Evolutionary conservation across 2,113 vertebrate species (phyloP).

Genomic region (Romanogobio albipinnatus): DNA sequence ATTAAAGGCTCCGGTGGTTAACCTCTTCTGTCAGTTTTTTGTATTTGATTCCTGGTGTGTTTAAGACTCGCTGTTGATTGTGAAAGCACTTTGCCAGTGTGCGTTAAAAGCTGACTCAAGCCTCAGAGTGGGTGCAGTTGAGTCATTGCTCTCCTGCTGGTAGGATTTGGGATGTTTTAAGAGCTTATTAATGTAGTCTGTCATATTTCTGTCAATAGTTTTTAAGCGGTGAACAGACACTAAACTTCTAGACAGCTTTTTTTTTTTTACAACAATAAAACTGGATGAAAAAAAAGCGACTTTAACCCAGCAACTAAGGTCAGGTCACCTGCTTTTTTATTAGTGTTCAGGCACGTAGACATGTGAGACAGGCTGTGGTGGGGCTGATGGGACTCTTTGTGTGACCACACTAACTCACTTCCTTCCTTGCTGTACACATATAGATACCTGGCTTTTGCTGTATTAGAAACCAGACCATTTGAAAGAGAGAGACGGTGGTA

Average conservation of each 20-base stretch:
- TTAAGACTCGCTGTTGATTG: conserved; percentile 23
- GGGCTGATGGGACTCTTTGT: neutral
- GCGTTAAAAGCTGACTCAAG: conserved; percentile 32
- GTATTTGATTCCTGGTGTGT: conserved; percentile 9
- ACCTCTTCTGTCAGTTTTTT: conserved; percentile 32
- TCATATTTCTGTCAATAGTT: neutral
- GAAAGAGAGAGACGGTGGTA: conserved; percentile 43
- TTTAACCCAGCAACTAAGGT: neutral
- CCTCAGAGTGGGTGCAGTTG: conserved; percentile 5
- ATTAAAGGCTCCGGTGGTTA: conserved; percentile 42
- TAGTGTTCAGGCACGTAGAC: neutral
- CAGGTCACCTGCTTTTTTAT: neutral
- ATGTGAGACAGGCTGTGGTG: neutral
- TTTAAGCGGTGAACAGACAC: neutral
- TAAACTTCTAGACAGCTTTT: neutral
- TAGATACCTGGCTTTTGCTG: neutral
- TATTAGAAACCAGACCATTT: conserved; percentile 12
- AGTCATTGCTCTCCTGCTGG: neutral
- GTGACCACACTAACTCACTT: neutral
- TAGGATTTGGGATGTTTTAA: conserved; percentile 4
- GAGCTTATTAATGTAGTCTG: neutral
- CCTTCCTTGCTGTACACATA: conserved; percentile 1
- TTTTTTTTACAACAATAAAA: neutral
- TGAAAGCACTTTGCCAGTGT: neutral
- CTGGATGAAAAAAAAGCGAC: neutral